Evolutionary conservation across 2,888 invertebrate genomes (phyloP), one percentile per base, ranked within the genome.

Genomic region (Trichogramma dendrolimi): DNA sequence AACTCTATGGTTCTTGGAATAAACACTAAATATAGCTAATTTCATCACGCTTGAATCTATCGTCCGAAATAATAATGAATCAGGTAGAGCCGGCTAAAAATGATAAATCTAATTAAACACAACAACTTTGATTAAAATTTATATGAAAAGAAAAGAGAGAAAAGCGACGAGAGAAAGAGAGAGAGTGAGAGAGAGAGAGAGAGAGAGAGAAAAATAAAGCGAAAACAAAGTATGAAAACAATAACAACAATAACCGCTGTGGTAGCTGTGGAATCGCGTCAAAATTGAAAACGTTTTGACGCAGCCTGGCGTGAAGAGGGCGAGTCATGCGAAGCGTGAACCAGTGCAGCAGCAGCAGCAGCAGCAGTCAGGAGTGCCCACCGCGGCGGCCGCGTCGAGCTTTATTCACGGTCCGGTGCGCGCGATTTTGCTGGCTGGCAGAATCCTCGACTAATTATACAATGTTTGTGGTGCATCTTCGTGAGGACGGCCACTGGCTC

Each of bases 371-470:
- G 27, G 27, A 27, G 27, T 27, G 27, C 27, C 27, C 27, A 27
- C 27, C 27, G 27, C 27, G 27, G 27, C 27, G 27, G 27, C 56
- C 27, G 8, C 42, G 38, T 27, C 38, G 52, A 11, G 52, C 43
- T 40, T 6, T 69, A 67, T 70, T 73, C 67, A 74, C 71, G 72
- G 72, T 65, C 71, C 70, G 71, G 65, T 73, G 72, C 64, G 68
- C 59, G 55, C 60, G 66, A 69, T 71, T 73, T 74, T 71, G 71
- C 70, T 69, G 67, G 67, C 70, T 70, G 67, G 63, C 71, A 72
- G 70, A 71, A 72, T 72, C 70, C 72, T 71, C 69, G 69, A 68
- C 73, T 74, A 74, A 75, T 76, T 74, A 74, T 74, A 73, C 71
- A 71, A 70, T 68, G 69, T 71, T 73, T 72, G 73, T 68, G 71